Conservation (phyloP, 2,113 vertebrate genomes). For the Merops nubicus region DNA sequence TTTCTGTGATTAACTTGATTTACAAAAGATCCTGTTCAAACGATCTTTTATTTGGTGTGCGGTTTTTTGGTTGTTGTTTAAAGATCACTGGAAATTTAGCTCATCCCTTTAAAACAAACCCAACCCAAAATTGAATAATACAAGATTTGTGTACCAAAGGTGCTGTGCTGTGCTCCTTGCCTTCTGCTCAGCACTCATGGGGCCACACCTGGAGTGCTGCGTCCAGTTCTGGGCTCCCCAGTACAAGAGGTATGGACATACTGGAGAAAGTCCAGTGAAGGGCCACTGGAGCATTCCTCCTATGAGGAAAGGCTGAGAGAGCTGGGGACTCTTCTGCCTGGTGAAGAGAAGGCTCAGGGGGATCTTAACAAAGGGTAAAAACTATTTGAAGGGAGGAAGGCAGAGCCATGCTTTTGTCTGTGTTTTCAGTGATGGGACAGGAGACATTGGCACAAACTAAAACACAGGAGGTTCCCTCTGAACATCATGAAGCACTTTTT, state of each 20-base stretch:
- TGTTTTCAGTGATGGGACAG: not conserved
- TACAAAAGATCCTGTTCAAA: not conserved
- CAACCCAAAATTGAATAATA: not conserved
- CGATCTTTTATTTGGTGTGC: not conserved
- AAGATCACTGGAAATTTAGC: too few species aligned
- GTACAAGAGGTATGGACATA: not conserved
- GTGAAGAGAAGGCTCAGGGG: not conserved
- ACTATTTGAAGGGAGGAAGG: not conserved
- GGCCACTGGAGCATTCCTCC: not conserved
- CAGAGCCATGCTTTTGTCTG: accelerated
- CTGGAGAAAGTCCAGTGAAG: not conserved
- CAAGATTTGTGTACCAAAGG: not conserved
- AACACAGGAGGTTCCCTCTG: not conserved
- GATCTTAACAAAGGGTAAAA: not conserved
- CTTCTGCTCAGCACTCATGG: not conserved
- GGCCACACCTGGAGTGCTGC: not conserved
- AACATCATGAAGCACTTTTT: not conserved
- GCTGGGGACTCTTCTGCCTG: not conserved
- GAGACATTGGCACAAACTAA: not conserved
- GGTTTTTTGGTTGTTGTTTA: not conserved
- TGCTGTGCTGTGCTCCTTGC: not conserved
- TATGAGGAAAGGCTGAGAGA: not conserved
- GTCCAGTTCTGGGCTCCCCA: not conserved
- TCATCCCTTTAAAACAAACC: accelerated
- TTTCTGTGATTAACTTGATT: not conserved